phyloP scores from a whole-genome alignment of 2,797 vertebrate species.

The Heliangelus exortis region DNA sequence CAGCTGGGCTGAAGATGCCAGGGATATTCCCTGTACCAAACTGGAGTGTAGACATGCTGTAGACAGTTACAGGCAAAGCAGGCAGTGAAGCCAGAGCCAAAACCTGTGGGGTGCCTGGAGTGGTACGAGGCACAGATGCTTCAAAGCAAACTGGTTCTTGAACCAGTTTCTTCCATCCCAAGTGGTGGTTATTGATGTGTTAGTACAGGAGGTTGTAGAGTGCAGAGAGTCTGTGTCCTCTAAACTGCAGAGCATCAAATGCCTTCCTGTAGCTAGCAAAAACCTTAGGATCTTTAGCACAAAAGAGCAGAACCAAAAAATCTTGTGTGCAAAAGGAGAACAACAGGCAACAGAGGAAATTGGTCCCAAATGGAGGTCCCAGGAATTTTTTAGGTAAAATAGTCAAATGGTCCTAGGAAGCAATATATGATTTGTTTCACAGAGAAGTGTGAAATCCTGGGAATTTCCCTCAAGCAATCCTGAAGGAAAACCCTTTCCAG shows the following conservation, averaged over 20 bases:
- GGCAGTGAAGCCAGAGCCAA: not conserved
- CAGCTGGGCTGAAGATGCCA: accelerated
- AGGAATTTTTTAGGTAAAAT: not conserved
- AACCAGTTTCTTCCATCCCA: not conserved
- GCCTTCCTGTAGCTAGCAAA: not conserved
- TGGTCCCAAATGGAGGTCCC: not conserved
- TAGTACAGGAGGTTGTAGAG: not conserved
- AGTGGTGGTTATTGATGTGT: not conserved
- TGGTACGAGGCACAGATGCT: not conserved
- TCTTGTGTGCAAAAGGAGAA: not conserved
- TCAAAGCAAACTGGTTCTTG: not conserved
- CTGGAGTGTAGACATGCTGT: not conserved
- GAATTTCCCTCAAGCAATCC: not conserved
- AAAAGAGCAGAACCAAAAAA: not conserved
- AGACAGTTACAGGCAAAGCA: not conserved
- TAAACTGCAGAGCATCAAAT: not conserved
- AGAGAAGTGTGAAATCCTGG: not conserved
- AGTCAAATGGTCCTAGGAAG: not conserved
- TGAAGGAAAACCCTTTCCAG: not conserved
- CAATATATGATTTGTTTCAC: not conserved
- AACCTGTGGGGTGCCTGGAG: accelerated
- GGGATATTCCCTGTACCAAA: not conserved
- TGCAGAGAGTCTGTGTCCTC: not conserved
- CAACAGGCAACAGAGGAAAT: not conserved
- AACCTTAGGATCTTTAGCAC: not conserved